A percentile compares a stretch with the other conserved stretches of the same genome.
Conservation (phyloP, 2,797 vertebrate species). For the Sardinella longiceps region DNA sequence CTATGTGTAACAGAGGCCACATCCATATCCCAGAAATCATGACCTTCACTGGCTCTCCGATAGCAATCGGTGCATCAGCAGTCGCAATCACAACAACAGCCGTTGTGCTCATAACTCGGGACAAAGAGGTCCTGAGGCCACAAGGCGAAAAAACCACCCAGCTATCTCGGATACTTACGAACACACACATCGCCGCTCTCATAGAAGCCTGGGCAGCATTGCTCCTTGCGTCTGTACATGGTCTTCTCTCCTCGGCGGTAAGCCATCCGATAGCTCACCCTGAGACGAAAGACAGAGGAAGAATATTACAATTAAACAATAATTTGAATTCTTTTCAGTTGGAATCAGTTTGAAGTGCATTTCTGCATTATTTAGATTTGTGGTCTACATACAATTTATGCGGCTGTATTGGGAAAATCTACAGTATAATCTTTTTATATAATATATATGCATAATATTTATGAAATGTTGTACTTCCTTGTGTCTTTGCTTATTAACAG, state of each 20-base stretch:
- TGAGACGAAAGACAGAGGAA: conserved; percentile 58
- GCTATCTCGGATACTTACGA: conserved; percentile 79
- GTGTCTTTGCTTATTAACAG: too few relatives aligned
- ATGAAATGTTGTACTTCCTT: not conserved
- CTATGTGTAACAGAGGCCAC: not conserved
- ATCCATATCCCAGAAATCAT: not conserved
- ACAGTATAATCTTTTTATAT: not conserved
- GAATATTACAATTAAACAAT: not conserved
- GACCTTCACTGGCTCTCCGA: not conserved
- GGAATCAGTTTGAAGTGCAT: not conserved
- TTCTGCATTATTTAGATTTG: not conserved
- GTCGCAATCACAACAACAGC: not conserved
- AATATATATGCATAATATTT: not conserved
- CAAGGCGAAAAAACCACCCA: not conserved
- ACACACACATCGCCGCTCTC: conserved; percentile 90
- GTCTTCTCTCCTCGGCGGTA: conserved; percentile 93
- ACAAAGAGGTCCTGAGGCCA: not conserved
- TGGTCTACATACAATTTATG: not conserved
- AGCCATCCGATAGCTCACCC: conserved; percentile 91
- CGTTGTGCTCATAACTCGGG: not conserved
- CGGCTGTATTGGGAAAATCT: not conserved
- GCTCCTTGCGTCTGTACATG: conserved; percentile 93
- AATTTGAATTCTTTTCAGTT: not conserved
- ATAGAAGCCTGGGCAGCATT: conserved; percentile 94
- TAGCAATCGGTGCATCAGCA: not conserved